Evolutionary conservation across 2,888 invertebrate species (phyloP).

Genomic region (Euzetes globulus): DNA sequence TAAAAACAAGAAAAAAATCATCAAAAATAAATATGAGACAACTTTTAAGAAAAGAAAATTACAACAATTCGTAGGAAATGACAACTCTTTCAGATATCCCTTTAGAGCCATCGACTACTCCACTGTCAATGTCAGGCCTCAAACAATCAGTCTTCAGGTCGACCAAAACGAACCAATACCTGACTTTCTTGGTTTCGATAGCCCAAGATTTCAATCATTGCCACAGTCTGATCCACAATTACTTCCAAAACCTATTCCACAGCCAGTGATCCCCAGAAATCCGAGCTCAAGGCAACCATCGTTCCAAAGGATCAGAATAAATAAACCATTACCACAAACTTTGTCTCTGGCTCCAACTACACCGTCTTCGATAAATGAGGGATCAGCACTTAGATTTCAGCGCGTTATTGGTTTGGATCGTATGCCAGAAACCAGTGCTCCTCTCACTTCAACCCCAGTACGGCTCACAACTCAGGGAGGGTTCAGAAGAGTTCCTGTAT

Average conservation of each 20-base stretch:
- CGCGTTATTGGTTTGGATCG: constrained; percentile 30
- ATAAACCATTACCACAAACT: neutral
- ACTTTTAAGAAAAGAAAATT: constrained; percentile 38
- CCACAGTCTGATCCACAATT: neutral
- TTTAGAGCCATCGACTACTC: constrained; percentile 22
- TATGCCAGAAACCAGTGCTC: constrained; percentile 19
- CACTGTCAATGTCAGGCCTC: constrained; percentile 32
- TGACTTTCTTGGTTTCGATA: constrained; percentile 24
- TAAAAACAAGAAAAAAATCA: neutral
- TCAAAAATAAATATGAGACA: constrained; percentile 4
- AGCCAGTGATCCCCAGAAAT: neutral
- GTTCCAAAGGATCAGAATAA: constrained; percentile 31
- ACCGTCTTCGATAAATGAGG: constrained; percentile 10
- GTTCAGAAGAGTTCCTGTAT: constrained; percentile 34
- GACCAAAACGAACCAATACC: constrained; percentile 10
- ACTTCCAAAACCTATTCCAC: neutral
- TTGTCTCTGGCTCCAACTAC: neutral
- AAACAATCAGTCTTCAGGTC: constrained; percentile 22
- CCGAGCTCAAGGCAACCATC: constrained; percentile 27
- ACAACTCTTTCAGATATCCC: constrained; percentile 33
- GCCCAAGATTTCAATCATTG: constrained; percentile 8
- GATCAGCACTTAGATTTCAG: constrained; percentile 21
- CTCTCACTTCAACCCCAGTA: neutral
- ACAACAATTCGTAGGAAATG: constrained; percentile 38
- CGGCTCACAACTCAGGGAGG: constrained; percentile 5